These are phyloP conservation scores for Bombylius discolor DNA, from an alignment of 2,888 invertebrate species.

Conservation along the genomic window DNA sequence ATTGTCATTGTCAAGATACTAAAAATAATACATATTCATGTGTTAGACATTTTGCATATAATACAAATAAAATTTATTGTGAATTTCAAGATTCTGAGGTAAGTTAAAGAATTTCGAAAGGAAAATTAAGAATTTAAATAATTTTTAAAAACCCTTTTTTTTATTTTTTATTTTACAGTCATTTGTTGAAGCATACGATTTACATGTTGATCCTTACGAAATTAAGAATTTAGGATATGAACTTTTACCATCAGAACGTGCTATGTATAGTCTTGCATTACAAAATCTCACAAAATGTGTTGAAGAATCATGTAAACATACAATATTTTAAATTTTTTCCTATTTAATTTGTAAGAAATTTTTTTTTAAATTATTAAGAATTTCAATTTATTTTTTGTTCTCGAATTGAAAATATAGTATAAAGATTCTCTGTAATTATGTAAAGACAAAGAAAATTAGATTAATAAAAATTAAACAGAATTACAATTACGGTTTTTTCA, in stretches of 20 bases:
- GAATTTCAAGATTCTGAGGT: constrained; percentile 38
- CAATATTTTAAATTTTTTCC: constrained; percentile 3
- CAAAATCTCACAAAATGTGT: constrained; percentile 27
- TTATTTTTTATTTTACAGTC: constrained; percentile 38
- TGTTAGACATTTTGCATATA: constrained; percentile 48
- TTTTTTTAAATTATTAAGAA: too few species aligned
- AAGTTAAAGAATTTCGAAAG: constrained; percentile 12
- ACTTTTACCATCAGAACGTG: constrained; percentile 40
- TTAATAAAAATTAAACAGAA: too few species aligned
- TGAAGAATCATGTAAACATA: constrained; percentile 22
- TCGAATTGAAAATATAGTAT: too few species aligned
- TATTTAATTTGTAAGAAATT: too few species aligned
- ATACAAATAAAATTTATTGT: constrained; percentile 35
- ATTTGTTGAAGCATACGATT: constrained; percentile 66
- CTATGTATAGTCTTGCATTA: constrained; percentile 38
- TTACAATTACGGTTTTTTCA: too few species aligned
- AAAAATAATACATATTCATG: constrained; percentile 75
- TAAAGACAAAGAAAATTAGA: too few species aligned
- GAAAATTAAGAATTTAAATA: background rate
- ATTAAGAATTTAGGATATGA: constrained; percentile 47
- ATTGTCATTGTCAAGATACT: constrained; percentile 77
- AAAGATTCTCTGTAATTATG: too few species aligned
- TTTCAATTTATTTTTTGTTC: too few species aligned
- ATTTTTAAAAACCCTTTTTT: too few species aligned
- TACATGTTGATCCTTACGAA: constrained; percentile 57